phyloP scores from a whole-genome alignment of 1,140 invertebrate genomes.

The Hypothenemus hampei region DNA sequence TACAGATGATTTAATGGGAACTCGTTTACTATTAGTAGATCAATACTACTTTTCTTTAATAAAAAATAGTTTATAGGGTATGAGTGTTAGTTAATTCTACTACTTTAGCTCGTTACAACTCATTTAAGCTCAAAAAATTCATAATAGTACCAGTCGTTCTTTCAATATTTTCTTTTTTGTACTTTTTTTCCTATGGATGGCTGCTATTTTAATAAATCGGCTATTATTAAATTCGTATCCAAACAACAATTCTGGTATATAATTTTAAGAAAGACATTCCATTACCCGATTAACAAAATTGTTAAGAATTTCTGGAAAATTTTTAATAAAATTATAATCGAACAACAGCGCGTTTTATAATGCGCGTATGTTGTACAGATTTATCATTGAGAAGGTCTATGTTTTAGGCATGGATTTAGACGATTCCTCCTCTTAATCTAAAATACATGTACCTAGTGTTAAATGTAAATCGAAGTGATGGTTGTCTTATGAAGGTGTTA shows the following conservation, averaged over 20 bases:
- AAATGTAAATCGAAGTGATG: no score
- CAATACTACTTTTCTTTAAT: not conserved
- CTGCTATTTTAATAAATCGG: not conserved
- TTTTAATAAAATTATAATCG: not conserved
- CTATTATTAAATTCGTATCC: not conserved
- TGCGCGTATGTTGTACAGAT: no score
- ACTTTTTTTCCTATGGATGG: conserved; percentile 18
- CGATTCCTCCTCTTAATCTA: no score
- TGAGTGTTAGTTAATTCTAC: not conserved
- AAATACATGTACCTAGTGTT: no score
- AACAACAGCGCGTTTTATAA: not conserved
- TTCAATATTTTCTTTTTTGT: conserved; percentile 8
- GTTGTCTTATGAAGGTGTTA: not conserved
- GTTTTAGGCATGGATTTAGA: no score
- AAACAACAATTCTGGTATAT: not conserved
- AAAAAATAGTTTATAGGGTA: not conserved
- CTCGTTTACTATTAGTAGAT: not conserved
- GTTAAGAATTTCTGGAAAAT: conserved; percentile 1
- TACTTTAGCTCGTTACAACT: not conserved
- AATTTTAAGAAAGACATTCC: not conserved
- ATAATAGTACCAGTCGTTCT: not conserved
- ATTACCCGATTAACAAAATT: not conserved
- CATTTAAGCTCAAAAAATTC: not conserved
- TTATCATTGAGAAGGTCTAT: no score
- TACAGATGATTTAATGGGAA: not conserved